Percentiles rank a stretch among this genome's conserved stretches.
These are phyloP conservation scores for Dasypus novemcinctus DNA, from an alignment of 2,113 vertebrate genomes.

Conservation along the genomic window DNA sequence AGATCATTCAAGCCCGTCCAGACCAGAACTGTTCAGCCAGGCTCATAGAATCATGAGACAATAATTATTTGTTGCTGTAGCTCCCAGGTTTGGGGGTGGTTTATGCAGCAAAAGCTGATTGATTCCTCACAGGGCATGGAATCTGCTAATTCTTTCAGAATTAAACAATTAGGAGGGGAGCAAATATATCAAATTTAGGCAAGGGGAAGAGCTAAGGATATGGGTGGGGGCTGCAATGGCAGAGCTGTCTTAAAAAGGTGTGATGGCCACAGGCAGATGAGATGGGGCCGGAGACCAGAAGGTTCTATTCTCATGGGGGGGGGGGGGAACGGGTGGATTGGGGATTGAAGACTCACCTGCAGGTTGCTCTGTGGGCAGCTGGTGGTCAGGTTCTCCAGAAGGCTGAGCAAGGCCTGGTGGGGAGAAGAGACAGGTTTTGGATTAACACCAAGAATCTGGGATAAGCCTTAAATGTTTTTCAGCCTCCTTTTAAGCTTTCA, in stretches of 20 bases:
- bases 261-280: neutral
- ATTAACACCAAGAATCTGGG: neutral
- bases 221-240: too few relatives aligned
- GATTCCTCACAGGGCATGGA: neutral
- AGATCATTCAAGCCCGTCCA: neutral
- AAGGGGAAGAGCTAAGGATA: neutral
- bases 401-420: conserved; percentile 59
- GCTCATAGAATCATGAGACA: neutral
- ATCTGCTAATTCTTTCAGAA: neutral
- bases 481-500: neutral
- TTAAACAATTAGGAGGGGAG: neutral
- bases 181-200: neutral
- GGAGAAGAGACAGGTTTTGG: neutral
- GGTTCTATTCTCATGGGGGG: neutral
- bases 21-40: neutral
- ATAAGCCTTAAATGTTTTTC: neutral
- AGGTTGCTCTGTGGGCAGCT: conserved; percentile 62
- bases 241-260: neutral
- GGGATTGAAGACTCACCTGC: conserved; percentile 17
- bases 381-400: conserved; percentile 43
- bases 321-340: neutral
- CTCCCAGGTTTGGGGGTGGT: neutral
- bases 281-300: neutral
- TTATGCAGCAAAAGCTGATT: neutral
- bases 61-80: neutral